Percentiles rank a stretch among this genome's conserved stretches.
phyloP scores from a whole-genome alignment of 2,888 invertebrate genomes.

The Drosophila paramelanica region DNA sequence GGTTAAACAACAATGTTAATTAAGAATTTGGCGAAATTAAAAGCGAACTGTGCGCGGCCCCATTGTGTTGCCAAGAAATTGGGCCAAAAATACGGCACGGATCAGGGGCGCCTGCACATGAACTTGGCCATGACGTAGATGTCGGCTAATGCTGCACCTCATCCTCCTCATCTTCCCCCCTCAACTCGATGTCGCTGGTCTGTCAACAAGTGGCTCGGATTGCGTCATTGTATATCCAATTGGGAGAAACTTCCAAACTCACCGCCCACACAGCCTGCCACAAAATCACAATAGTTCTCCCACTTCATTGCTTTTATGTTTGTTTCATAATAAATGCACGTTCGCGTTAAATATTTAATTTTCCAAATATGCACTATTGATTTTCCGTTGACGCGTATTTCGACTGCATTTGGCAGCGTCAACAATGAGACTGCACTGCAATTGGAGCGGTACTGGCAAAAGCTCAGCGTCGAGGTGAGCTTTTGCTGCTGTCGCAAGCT shows the following conservation, averaged over 20 bases:
- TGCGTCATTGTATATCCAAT: constrained; percentile 57
- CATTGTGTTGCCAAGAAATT: constrained; percentile 40
- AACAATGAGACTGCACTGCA: constrained; percentile 50
- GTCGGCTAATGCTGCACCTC: constrained; percentile 5
- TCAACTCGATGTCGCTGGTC: background rate
- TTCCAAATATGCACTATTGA: constrained; percentile 42
- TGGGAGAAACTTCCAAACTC: constrained; percentile 57
- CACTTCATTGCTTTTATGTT: constrained; percentile 73
- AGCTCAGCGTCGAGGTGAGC: constrained; percentile 30
- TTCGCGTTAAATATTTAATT: constrained; percentile 1
- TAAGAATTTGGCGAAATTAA: background rate
- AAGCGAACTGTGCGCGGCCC: background rate
- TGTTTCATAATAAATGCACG: constrained; percentile 31
- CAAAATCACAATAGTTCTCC: constrained; percentile 86
- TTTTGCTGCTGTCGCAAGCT: constrained; percentile 41
- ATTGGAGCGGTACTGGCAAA: constrained; percentile 27
- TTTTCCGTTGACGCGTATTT: constrained; percentile 43
- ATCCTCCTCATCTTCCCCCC: too few species aligned
- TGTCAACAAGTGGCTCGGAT: constrained; percentile 64
- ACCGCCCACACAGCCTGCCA: constrained; percentile 87
- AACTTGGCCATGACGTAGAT: constrained; percentile 77
- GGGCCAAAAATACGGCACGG: constrained; percentile 44
- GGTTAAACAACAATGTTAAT: constrained; percentile 9
- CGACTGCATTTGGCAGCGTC: constrained; percentile 59
- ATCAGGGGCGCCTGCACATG: constrained; percentile 73